These are phyloP conservation scores for Sycobia sp. DNA, from an alignment of 1,140 invertebrate species.

Conservation along the genomic window DNA sequence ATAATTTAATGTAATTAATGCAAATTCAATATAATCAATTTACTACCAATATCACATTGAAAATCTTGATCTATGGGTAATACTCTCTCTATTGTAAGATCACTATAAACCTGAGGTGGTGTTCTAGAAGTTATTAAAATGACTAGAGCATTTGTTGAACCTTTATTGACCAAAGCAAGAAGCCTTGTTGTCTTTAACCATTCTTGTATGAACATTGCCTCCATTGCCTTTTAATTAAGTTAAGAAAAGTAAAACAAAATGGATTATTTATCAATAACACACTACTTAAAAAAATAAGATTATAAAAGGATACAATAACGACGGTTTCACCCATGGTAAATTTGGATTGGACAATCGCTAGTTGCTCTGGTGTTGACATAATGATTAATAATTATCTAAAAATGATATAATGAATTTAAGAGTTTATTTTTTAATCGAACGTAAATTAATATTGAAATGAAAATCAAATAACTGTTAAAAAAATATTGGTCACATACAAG, in stretches of 20 bases:
- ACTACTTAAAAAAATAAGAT: constrained; percentile 15
- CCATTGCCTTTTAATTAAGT: constrained; percentile 50
- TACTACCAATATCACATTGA: constrained; percentile 74
- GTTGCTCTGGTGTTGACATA: constrained; percentile 31
- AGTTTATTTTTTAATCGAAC: no score
- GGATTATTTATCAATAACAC: constrained; percentile 2
- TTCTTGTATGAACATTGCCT: constrained; percentile 65
- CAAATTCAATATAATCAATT: constrained; percentile 5
- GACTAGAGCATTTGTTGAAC: constrained; percentile 68
- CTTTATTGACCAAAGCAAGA: constrained; percentile 72
- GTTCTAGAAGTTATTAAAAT: constrained; percentile 66
- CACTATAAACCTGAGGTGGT: constrained; percentile 70
- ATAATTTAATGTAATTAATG: constrained; percentile 36
- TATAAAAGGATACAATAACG: constrained; percentile 60
- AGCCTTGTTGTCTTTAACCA: constrained; percentile 64
- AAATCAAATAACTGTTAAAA: no score
- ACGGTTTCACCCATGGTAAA: constrained; percentile 68
- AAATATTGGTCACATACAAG: no score
- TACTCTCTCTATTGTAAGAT: constrained; percentile 74
- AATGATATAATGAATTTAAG: neutral
- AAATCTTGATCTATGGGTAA: constrained; percentile 78
- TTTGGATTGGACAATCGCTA: constrained; percentile 66
- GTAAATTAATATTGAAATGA: no score
- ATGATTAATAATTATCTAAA: constrained; percentile 33
- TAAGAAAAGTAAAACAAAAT: constrained; percentile 42